A percentile compares a stretch with the other conserved stretches of the same genome.
phyloP scores from a whole-genome alignment of 2,797 vertebrate species.

The Phylloscopus collybita region DNA sequence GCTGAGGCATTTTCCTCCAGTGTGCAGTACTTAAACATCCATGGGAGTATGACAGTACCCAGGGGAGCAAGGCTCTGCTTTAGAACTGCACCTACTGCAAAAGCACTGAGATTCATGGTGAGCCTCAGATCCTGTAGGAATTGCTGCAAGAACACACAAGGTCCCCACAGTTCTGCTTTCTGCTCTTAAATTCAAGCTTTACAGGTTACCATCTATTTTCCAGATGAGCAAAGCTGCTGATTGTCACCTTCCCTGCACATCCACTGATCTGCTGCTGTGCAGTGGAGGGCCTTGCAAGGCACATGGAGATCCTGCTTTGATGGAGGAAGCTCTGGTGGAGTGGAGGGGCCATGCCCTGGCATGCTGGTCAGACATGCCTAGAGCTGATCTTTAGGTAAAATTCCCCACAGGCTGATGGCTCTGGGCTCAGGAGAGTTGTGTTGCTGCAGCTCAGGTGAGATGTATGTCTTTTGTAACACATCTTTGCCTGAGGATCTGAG shows the following conservation, averaged over 20 bases:
- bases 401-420: background rate
- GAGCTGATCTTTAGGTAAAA: background rate
- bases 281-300: background rate
- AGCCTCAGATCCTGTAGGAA: background rate
- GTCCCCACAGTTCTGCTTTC: background rate
- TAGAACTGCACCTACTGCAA: background rate
- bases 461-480: background rate
- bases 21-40: background rate
- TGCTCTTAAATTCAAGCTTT: background rate
- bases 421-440: fast-evolving
- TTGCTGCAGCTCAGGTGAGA: background rate
- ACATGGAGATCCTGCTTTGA: background rate
- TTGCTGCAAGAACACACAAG: background rate
- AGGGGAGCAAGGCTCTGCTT: background rate
- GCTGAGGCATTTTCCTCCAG: background rate
- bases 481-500: background rate
- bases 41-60: fast-evolving
- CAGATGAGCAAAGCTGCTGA: background rate
- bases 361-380: fast-evolving
- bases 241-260: background rate
- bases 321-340: fast-evolving
- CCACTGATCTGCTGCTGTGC: background rate
- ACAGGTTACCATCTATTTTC: background rate
- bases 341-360: fast-evolving
- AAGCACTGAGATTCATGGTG: background rate